Evolutionary conservation across 2,888 invertebrate genomes (phyloP), one percentile per base, ranked within the genome.

Genomic region (Pyrocoelia pectoralis): DNA sequence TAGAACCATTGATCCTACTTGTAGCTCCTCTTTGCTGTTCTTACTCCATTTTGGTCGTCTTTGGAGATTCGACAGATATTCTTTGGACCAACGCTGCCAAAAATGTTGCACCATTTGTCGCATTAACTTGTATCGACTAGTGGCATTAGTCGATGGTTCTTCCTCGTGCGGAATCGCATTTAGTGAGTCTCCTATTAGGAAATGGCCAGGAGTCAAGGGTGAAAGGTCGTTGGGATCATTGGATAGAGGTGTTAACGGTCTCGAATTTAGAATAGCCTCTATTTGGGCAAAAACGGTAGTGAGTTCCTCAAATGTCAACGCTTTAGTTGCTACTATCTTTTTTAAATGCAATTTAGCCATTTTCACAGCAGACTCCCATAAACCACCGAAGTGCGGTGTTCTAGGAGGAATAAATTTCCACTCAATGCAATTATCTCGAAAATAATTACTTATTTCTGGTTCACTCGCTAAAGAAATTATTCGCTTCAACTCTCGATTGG

Each of bases 11-110:
- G 14, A 28, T 28, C 54, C 50, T 38, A 61, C 38, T 12, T 46
- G 15, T 15, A 52, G 29, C 10, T 51, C 38, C 12, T 57, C 19
- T 19, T 52, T 56, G 10, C 12, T 28, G 14, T 24, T 52, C 18
- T 6, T 8, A n/a, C 52, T 60, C 68, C 70, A 69, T 57, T 67
- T 68, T 3, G 55, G 13, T 56, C 67, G 48, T 10, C 59, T 43
- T 65, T 70, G 68, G 6, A 68, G 53, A 15, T 61, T 56, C 1
- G 56, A 54, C 9, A 72, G 49, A 14, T 68, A 70, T 33, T 70
- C 69, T 28, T 54, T 57, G 29, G 53, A 50, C 68, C 67, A 70
- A 19, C 69, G 57, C 8, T 54, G 40, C 68, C 70, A 68, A 65
- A 70, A 68, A 50, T 67, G 56, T 17, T 57, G 53, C 4, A 68